phyloP scores from a whole-genome alignment of 2,888 invertebrate species.

The Agriopis leucophaearia region DNA sequence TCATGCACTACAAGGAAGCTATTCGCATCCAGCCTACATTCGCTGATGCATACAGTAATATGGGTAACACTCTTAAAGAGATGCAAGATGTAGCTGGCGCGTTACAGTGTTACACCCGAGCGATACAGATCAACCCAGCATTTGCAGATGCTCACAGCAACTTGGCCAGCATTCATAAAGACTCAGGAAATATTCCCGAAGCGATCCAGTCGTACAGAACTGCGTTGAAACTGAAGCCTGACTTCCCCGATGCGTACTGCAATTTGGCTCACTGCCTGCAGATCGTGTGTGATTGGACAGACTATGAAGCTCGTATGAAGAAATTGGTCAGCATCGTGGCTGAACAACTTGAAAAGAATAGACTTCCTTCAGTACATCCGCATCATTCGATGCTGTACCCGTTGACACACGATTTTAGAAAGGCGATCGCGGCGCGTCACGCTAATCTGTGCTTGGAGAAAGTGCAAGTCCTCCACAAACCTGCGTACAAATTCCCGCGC shows the following conservation, averaged over 20 bases:
- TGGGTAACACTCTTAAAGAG: constrained; percentile 99
- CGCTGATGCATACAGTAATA: constrained; percentile 99
- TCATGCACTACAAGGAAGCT: constrained; percentile 99
- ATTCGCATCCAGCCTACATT: constrained; percentile 99
- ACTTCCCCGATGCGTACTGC: constrained; percentile 99
- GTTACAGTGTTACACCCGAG: constrained; percentile 98
- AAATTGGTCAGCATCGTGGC: constrained; percentile 98
- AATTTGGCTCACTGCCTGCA: constrained; percentile 99
- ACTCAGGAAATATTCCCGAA: constrained; percentile 99
- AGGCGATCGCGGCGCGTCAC: constrained; percentile 98
- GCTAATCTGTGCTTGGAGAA: constrained; percentile 99
- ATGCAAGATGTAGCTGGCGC: constrained; percentile 99
- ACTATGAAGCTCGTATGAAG: constrained; percentile 98
- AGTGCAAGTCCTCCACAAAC: constrained; percentile 97
- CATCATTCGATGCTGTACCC: constrained; percentile 99
- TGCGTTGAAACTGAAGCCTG: constrained; percentile 98
- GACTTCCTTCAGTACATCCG: constrained; percentile 99
- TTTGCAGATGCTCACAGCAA: constrained; percentile 99
- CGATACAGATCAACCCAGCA: constrained; percentile 99
- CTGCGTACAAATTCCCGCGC: constrained; percentile 92
- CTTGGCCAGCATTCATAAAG: constrained; percentile 99
- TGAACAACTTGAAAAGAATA: constrained; percentile 98
- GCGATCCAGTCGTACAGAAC: constrained; percentile 99
- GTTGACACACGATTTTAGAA: constrained; percentile 96
- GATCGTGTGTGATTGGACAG: constrained; percentile 99